Base-by-base conservation (phyloP, 2,797 vertebrate genomes). In the Tangara arthus region DNA sequence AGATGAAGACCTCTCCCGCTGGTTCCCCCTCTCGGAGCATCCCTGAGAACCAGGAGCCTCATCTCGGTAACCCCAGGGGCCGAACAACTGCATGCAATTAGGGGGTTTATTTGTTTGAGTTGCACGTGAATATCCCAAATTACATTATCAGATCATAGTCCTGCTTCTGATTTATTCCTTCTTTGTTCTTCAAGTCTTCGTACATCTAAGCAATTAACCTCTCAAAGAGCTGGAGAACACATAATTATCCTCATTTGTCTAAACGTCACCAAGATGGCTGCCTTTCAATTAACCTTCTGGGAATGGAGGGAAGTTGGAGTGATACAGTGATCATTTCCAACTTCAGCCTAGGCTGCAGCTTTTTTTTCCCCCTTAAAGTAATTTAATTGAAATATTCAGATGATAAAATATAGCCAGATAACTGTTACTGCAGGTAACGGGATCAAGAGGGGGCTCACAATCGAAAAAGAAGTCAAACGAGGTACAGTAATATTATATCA, bases 141-240 rank as follows among this genome's bases (percentile, higher is more conserved):
- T 97, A 95, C 96, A 97, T 97, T 97, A 98, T 98, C 97, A 96
- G 97, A 97, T 98, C 95, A 96, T 93, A 93, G 95, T 96, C 93
- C 95, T 79, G 93, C 96, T 97, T 97, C 98, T 98, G 98, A 98
- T 98, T 98, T 98, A 98, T 98, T 97, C 95, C 95, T 97, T 97
- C 97, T 98, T 98, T 98, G 97, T 98, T 98, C 98, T 97, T 98
- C 96, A 97, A 97, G 96, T 96, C 97, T 98, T 97, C 94, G 81
- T 98, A 98, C 97, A 98, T 98, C 98, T 97, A 97, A 98, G 98
- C 98, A 98, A 98, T 98, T 98, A 98, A 98, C 98, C 98, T 98
- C 98, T 97, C 97, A 97, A 97, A 98, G 97, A 98, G 97, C 96
- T 96, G 97, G 97, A 97, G 97, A 98, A 98, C 98, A 98, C 97